Evolutionary conservation across 2,888 invertebrate species (phyloP), one percentile per base, ranked within the genome.

Genomic region (Xestia sexstrigata): DNA sequence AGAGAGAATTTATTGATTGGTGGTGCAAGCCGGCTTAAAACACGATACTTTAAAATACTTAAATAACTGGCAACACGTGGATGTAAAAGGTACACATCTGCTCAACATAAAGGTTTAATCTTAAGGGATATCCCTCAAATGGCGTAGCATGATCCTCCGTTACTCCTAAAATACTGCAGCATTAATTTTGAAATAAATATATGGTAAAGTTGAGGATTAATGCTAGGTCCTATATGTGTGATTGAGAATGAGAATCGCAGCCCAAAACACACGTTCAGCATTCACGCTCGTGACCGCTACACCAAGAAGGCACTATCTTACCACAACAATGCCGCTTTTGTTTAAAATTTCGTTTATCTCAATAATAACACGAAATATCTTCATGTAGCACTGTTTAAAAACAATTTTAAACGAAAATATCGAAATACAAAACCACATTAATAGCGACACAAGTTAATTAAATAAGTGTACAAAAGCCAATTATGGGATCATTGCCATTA

Each of bases 381-480:
- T 63, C 11, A 4, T 26, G 13, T 20, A 26, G 42, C 17, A 26
- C 13, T 42, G 42, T 4, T 55, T 7, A 15, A 7, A 42, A n/a
- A 76, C 76, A 69, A 55, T 42, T 30, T n/a, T 17, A 26, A 7
- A 45, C 2, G 1, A 42, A 55, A 77, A 75, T 70, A 71, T 74
- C 52, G 17, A 75, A 79, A 68, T 55, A 72, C 68, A 70, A 71
- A 66, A 35, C 30, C n/a, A 26, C 30, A 30, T 68, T 65, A 77
- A 70, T 49, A 62, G 17, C 39, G 63, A 73, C 73, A 74, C 35
- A 74, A 49, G 65, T 11, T 70, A 76, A 87, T 88, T 88, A 67
- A 82, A 66, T 84, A 75, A 75, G 52, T 76, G 78, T 74, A 80
- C 72, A 80, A 78, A 89, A 58, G 83, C 85, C 86, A 91, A 90